Evolutionary conservation across 92 coral and sea anemone species (phyloP).

Genomic region (Umimayanthus kanabou): DNA sequence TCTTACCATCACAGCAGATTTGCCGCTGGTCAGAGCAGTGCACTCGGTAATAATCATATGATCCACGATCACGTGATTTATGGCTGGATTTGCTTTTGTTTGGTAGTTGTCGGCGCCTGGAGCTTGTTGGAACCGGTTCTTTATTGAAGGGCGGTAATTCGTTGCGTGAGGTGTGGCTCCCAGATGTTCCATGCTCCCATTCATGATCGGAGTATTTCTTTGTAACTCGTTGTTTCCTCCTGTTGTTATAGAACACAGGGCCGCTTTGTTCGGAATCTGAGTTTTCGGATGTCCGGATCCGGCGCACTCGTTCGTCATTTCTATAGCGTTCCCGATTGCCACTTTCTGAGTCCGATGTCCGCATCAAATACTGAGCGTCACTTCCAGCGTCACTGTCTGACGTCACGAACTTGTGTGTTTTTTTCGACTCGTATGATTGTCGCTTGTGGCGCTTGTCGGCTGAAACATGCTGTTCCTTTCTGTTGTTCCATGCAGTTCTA

Average conservation of each 20-base stretch:
- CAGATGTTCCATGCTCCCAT: background rate
- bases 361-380: background rate
- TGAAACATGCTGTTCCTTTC: background rate
- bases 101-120: constrained; percentile 3
- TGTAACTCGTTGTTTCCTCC: background rate
- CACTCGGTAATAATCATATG: no score
- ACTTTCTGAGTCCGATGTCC: background rate
- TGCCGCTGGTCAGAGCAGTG: no score
- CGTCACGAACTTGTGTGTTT: background rate
- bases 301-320: background rate
- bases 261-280: background rate
- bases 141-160: background rate
- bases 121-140: constrained; percentile 1
- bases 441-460: background rate
- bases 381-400: background rate
- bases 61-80: no score
- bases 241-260: background rate
- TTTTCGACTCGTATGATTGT: background rate
- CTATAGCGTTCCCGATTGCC: background rate
- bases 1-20: no score
- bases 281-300: background rate
- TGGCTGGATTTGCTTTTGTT: background rate
- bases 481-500: background rate
- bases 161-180: background rate
- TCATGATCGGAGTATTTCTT: background rate